These are phyloP conservation scores for Aproaerema taeniolella DNA, from an alignment of 2,888 invertebrate species.

Conservation along the genomic window DNA sequence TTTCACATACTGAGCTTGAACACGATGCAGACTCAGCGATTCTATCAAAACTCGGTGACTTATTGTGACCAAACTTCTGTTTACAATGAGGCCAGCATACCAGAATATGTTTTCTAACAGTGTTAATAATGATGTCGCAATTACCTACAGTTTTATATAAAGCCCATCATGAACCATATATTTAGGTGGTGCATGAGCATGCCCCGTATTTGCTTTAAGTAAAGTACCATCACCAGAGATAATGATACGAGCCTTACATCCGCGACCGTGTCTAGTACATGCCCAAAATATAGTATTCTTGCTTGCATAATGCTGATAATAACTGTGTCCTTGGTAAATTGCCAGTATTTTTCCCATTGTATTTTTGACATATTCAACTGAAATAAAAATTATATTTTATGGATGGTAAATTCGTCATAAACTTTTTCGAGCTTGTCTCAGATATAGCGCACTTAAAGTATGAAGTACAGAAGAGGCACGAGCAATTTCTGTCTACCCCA, in stretches of 20 bases:
- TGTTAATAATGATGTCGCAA: not conserved
- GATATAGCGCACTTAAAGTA: too few relatives aligned
- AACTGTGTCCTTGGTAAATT: not conserved
- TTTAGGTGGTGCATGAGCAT: slow-evolving; percentile 20
- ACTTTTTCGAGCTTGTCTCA: too few relatives aligned
- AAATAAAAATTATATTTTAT: not conserved
- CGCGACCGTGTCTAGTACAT: too few relatives aligned
- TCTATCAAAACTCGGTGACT: too few relatives aligned
- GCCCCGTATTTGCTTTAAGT: slow-evolving; percentile 14
- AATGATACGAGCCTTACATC: slow-evolving; percentile 19
- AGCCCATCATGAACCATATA: slow-evolving; percentile 22
- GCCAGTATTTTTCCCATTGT: not conserved
- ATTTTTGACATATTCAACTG: not conserved
- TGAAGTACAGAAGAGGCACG: too few relatives aligned
- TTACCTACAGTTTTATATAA: slow-evolving; percentile 13
- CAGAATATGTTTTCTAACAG: too few relatives aligned
- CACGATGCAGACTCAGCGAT: too few relatives aligned
- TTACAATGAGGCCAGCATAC: too few relatives aligned
- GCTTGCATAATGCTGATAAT: not conserved
- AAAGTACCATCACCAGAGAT: slow-evolving; percentile 27
- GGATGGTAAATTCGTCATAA: too few relatives aligned
- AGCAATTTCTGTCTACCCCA: too few relatives aligned
- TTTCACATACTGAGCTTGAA: too few relatives aligned
- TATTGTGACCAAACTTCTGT: too few relatives aligned
- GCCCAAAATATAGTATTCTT: not conserved